phyloP scores from a whole-genome alignment of 2,888 invertebrate genomes.

The Nomada goodeniana region DNA sequence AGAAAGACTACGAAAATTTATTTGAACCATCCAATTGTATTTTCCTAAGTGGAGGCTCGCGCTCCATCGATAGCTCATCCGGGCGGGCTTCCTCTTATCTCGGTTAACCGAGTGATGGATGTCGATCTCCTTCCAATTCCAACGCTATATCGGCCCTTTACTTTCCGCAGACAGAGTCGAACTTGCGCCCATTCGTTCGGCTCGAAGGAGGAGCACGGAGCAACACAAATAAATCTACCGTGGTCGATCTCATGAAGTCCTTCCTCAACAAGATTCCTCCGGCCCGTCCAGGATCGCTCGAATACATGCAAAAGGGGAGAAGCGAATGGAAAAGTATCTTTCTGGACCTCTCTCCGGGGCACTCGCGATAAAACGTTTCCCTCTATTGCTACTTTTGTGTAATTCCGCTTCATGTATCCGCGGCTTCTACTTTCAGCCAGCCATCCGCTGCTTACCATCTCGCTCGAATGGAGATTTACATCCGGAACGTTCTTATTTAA shows the following conservation, averaged over 20 bases:
- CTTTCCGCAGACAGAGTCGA: conserved; percentile 6
- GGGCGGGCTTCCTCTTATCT: conserved; percentile 73
- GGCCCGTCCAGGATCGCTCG: conserved; percentile 39
- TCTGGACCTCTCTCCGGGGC: conserved; percentile 57
- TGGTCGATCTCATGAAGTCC: conserved; percentile 69
- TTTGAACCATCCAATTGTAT: conserved; percentile 76
- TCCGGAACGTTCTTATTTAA: conserved; percentile 60
- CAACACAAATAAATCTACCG: conserved; percentile 75
- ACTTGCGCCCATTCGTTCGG: not conserved
- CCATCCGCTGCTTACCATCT: conserved; percentile 44
- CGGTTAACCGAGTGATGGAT: conserved; percentile 78
- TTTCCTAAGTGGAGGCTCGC: conserved; percentile 75
- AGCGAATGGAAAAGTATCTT: conserved; percentile 66
- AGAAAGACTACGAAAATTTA: conserved; percentile 69
- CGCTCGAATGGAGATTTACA: conserved; percentile 57
- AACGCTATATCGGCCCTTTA: conserved; percentile 45
- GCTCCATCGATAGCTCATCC: conserved; percentile 75
- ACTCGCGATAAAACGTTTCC: conserved; percentile 65
- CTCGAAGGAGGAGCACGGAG: conserved; percentile 51
- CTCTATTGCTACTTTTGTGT: conserved; percentile 57
- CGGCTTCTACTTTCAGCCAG: conserved; percentile 47
- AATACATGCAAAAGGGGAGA: conserved; percentile 59
- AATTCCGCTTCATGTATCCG: conserved; percentile 56
- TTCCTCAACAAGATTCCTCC: conserved; percentile 60
- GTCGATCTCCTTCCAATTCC: conserved; percentile 70